Evolutionary conservation across 2,113 vertebrate genomes (phyloP).

Genomic region (Xiphias gladius): DNA sequence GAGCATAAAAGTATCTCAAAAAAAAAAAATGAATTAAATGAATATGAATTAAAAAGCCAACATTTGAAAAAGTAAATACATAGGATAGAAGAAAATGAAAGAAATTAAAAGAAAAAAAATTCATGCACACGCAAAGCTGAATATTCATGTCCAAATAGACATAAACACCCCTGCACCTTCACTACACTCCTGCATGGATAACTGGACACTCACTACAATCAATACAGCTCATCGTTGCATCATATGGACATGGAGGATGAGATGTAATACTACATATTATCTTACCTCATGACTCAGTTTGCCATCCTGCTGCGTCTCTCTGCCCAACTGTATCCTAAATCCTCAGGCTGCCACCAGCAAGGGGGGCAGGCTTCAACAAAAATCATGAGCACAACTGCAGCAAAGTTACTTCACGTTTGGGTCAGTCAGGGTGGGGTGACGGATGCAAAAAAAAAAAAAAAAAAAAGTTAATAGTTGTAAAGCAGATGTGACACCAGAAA

Average conservation of each 20-base stretch:
- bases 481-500: not conserved
- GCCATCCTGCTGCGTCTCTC: constrained; percentile 40
- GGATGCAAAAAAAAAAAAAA: not conserved
- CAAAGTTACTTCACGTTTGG: constrained; percentile 51
- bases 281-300: constrained; percentile 66
- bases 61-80: not conserved
- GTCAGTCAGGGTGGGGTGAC: constrained; percentile 23
- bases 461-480: not conserved
- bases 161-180: not conserved
- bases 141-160: not conserved
- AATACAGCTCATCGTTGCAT: not conserved
- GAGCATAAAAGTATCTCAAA: not conserved
- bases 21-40: not conserved
- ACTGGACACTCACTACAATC: not conserved
- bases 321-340: constrained; percentile 49
- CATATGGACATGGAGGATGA: not conserved
- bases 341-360: constrained; percentile 43
- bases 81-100: not conserved
- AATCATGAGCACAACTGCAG: constrained; percentile 52
- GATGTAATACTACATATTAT: constrained; percentile 6
- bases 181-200: not conserved
- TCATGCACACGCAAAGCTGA: not conserved
- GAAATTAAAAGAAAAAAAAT: not conserved
- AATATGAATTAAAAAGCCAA: not conserved
- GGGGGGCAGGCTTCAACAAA: constrained; percentile 41